Evolutionary conservation across 2,888 invertebrate species (phyloP), one percentile per base, ranked within the genome.

Genomic region (Petrophora chlorosata): DNA sequence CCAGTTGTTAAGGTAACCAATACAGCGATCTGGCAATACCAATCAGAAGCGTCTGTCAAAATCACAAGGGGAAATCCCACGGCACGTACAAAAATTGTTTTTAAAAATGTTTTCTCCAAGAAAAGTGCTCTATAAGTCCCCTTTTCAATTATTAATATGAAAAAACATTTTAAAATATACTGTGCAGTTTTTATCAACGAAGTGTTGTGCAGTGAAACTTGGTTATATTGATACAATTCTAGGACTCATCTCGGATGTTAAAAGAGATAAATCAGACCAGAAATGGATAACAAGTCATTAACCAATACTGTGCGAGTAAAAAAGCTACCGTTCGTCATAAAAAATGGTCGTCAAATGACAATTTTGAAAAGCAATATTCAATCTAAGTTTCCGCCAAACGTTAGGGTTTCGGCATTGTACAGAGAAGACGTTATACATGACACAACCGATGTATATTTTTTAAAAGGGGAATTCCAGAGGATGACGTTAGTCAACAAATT

Each of bases 361-460:
- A 23, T 43, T 3, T 8, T 43, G 14, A 25, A 28, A 26, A 17
- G 22, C 0, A 42, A 23, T 5, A 4, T 10, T 1, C 17, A 26
- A 5, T 12, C 10, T 17, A 30, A 15, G 1, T 34, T 8, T 7
- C n/a, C 14, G 7, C 10, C 25, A 7, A 19, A 19, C 14, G 5
- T 39, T 1, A 38, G 29, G 5, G 12, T 38, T 8, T 2, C 26
- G 2, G 4, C 52, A 1, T 14, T 63, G 0, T 70, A 34, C 30
- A 70, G 67, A 22, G 78, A 80, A 19, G 77, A 81, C 29, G 25
- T 77, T 0, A 63, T 84, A 15, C 81, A 73, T 41, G 64, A 73
- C 8, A 70, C 79, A 0, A 53, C 54, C 0, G 49, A 59, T 0
- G 70, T 75, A 38, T 79, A 79, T 44, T 79, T 80, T 54, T 53